Evolutionary conservation across 2,888 invertebrate species (phyloP).

Genomic region (Eristalis arbustorum): DNA sequence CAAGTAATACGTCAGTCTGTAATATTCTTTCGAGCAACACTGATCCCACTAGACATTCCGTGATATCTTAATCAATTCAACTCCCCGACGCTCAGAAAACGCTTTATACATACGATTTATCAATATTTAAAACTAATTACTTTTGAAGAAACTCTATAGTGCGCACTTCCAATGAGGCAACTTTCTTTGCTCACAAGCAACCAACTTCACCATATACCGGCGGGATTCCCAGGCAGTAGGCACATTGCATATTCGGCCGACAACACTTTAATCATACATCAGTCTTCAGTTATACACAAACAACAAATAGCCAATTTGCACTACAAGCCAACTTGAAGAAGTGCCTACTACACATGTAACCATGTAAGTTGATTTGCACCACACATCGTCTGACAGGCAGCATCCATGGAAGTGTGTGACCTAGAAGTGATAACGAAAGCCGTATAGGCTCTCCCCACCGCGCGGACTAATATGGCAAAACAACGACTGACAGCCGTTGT

Average conservation of each 20-base stretch:
- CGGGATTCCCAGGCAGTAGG: conserved; percentile 41
- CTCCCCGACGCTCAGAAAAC: not conserved
- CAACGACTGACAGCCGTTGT: conserved; percentile 10
- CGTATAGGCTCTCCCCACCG: conserved; percentile 6
- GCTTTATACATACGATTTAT: conserved; percentile 9
- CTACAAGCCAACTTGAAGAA: conserved; percentile 38
- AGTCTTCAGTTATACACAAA: conserved; percentile 28
- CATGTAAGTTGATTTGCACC: conserved; percentile 5
- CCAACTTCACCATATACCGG: conserved; percentile 43
- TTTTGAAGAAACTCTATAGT: conserved; percentile 25
- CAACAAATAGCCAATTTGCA: conserved; percentile 56
- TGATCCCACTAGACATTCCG: too few species aligned
- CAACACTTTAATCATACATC: conserved; percentile 59
- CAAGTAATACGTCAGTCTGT: too few species aligned
- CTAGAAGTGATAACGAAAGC: conserved; percentile 70
- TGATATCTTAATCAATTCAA: conserved; percentile 23
- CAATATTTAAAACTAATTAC: conserved; percentile 44
- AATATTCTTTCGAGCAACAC: too few species aligned
- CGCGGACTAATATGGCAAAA: conserved; percentile 41
- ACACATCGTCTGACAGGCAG: not conserved
- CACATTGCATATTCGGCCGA: conserved; percentile 16
- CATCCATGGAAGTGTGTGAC: conserved; percentile 51
- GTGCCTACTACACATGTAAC: conserved; percentile 15
- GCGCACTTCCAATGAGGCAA: conserved; percentile 27
- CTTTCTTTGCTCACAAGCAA: conserved; percentile 55